Conservation (phyloP, 2,888 invertebrate species). For the Eubasilissa splendida region DNA sequence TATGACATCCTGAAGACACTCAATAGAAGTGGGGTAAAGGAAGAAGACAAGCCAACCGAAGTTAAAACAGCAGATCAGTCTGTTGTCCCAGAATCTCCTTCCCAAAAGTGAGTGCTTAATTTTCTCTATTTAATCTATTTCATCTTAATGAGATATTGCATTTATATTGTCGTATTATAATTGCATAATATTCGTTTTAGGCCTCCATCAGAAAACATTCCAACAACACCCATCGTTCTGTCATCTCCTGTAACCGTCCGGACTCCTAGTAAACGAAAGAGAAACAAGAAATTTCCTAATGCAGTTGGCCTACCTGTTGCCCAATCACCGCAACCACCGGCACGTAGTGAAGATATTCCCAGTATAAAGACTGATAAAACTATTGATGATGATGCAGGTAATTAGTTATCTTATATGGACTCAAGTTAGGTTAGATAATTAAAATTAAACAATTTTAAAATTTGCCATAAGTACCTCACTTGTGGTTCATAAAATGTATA, state of each 20-base stretch:
- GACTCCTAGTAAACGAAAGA: conserved; percentile 21
- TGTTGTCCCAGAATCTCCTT: conserved; percentile 42
- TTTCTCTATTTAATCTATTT: neutral
- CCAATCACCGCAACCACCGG: conserved; percentile 46
- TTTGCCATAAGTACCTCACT: no score
- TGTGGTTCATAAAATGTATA: no score
- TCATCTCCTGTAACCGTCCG: conserved; percentile 46
- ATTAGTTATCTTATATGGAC: neutral
- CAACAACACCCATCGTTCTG: conserved; percentile 40
- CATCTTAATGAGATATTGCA: neutral
- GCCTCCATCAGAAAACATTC: conserved; percentile 3
- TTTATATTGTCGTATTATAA: neutral
- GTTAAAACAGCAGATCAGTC: conserved; percentile 8
- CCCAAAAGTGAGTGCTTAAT: conserved; percentile 42
- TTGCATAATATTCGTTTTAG: neutral
- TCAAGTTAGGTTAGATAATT: no score
- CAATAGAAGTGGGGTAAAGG: conserved; percentile 67
- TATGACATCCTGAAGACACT: conserved; percentile 95
- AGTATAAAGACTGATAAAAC: conserved; percentile 36
- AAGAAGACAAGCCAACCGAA: conserved; percentile 60
- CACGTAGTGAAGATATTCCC: conserved; percentile 1
- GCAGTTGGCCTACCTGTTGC: conserved; percentile 51
- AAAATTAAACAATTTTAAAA: no score
- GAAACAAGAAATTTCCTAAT: conserved; percentile 33
- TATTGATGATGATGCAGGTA: conserved; percentile 52